A percentile compares a stretch with the other conserved stretches of the same genome.
phyloP scores from a whole-genome alignment of 2,113 vertebrate species.

The Mustelus asterias region DNA sequence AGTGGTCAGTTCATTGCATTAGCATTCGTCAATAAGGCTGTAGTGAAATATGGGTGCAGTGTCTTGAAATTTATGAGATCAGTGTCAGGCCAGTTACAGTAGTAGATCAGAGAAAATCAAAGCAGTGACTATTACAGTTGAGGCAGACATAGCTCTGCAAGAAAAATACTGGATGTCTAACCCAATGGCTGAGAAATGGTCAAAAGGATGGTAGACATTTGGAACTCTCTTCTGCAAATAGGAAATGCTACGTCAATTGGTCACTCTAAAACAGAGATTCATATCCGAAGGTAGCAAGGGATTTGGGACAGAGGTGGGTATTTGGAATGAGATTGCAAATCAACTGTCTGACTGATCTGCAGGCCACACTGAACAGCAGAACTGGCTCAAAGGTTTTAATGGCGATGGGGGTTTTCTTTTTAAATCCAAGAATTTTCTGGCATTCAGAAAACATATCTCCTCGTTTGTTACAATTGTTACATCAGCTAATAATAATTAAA shows the following conservation, averaged over 20 bases:
- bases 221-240: not conserved
- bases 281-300: not conserved
- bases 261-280: not conserved
- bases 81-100: not conserved
- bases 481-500: not conserved
- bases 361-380: not conserved
- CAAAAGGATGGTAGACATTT: too few relatives aligned
- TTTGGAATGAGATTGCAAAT: not conserved
- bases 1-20: not conserved
- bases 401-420: not conserved
- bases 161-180: not conserved
- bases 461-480: not conserved
- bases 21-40: not conserved
- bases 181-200: not conserved
- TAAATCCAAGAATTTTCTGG: constrained; percentile 3
- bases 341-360: not conserved
- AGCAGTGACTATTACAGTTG: not conserved
- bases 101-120: not conserved
- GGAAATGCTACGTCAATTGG: not conserved
- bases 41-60: not conserved
- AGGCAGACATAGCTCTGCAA: not conserved
- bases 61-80: constrained; percentile 14
- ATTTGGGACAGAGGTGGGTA: not conserved
- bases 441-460: not conserved
- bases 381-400: too few relatives aligned